Percentiles rank a stretch among this genome's conserved stretches.
phyloP scores from a whole-genome alignment of 1,140 invertebrate species.

The Cherax destructor region DNA sequence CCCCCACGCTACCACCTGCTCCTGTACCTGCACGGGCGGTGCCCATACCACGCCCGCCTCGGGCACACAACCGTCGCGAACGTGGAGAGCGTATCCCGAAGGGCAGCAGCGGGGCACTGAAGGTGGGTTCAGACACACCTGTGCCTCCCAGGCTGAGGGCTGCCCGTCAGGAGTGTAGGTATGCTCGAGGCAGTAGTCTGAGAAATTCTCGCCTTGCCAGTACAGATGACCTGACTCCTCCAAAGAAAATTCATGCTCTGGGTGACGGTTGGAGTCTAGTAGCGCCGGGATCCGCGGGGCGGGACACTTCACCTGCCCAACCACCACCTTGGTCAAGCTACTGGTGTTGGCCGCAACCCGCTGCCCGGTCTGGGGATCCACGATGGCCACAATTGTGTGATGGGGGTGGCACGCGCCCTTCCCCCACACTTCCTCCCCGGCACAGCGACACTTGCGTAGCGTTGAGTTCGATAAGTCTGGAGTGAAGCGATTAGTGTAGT shows the following conservation, averaged over 20 bases:
- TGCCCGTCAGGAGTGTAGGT: constrained; percentile 3
- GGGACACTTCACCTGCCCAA: constrained; percentile 20
- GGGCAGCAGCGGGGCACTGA: constrained; percentile 56
- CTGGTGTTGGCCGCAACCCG: constrained; percentile 19
- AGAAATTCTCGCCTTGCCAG: constrained; percentile 14
- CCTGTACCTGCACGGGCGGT: constrained; percentile 1
- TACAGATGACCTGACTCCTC: constrained; percentile 35
- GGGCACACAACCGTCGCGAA: constrained; percentile 7
- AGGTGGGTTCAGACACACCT: constrained; percentile 40
- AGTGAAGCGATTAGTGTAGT: not conserved
- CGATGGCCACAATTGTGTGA: constrained; percentile 30
- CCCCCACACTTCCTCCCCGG: constrained; percentile 30
- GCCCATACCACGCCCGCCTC: not conserved
- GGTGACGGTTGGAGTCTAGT: constrained; percentile 5
- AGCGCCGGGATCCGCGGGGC: not conserved
- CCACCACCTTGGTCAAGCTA: not conserved
- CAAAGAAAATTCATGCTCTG: not conserved
- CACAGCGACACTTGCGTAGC: constrained; percentile 51
- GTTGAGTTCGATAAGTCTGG: constrained; percentile 33
- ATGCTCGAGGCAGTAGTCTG: constrained; percentile 62
- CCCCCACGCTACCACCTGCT: not conserved
- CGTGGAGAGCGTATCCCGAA: not conserved
- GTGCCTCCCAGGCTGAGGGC: constrained; percentile 16
- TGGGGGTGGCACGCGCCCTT: constrained; percentile 15
- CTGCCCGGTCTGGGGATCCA: not conserved